Percentiles rank a stretch among this genome's conserved stretches.
Evolutionary conservation across 2,797 vertebrate species (phyloP).

Genomic region (Harpagifer antarcticus): DNA sequence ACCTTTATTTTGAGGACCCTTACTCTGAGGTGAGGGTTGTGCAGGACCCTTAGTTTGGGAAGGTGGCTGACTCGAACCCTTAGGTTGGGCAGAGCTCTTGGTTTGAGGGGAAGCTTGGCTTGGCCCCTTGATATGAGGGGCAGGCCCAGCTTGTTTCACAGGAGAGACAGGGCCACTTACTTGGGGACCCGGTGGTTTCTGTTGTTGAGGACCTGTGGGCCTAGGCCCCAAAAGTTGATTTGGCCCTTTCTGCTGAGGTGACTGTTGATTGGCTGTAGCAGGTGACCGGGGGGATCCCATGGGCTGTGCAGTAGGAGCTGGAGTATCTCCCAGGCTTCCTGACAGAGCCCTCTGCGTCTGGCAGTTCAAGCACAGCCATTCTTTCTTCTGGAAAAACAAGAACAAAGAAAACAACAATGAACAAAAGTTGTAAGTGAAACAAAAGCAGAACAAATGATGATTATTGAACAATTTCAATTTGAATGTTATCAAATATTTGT

Average conservation of each 20-base stretch:
- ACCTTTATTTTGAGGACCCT: slow-evolving; percentile 70
- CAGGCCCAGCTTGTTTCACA: slow-evolving; percentile 85
- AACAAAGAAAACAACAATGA: slow-evolving; percentile 51
- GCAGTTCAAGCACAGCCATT: slow-evolving; percentile 99
- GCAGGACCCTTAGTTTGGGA: slow-evolving; percentile 68
- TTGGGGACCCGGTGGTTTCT: slow-evolving; percentile 84
- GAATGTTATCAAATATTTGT: no score
- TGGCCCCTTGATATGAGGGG: slow-evolving; percentile 82
- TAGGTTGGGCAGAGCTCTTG: slow-evolving; percentile 71
- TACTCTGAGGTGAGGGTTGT: slow-evolving; percentile 69
- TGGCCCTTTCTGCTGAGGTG: slow-evolving; percentile 80
- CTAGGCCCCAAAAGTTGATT: slow-evolving; percentile 85
- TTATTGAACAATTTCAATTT: no score
- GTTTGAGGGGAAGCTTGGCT: slow-evolving; percentile 72
- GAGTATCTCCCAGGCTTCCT: slow-evolving; percentile 92
- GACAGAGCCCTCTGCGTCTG: slow-evolving; percentile 98
- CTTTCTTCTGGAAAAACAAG: slow-evolving; percentile 92
- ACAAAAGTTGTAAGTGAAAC: not conserved
- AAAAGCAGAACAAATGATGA: not conserved
- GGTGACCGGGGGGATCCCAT: slow-evolving; percentile 85
- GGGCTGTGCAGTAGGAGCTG: slow-evolving; percentile 82
- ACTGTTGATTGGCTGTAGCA: slow-evolving; percentile 81
- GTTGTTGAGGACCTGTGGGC: slow-evolving; percentile 82
- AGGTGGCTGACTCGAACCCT: slow-evolving; percentile 56
- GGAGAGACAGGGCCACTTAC: slow-evolving; percentile 89